phyloP scores from a whole-genome alignment of 1,140 invertebrate species.

The Dendrolimus kikuchii region DNA sequence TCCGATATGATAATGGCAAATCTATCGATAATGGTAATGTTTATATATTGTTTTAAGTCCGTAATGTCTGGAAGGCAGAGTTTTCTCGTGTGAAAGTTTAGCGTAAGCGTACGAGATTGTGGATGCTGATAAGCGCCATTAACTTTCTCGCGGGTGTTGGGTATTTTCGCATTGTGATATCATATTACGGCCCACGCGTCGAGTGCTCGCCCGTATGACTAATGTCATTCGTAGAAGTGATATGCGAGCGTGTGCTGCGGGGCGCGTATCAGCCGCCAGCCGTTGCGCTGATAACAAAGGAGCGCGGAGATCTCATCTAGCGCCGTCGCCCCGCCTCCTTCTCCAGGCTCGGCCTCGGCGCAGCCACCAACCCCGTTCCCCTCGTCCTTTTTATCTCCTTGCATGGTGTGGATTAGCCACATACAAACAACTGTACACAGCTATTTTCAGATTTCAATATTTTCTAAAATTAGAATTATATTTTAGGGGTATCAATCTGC shows the following conservation, averaged over 20 bases:
- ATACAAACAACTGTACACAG: slow-evolving; percentile 18
- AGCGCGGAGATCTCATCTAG: slow-evolving; percentile 39
- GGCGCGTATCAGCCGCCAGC: slow-evolving; percentile 44
- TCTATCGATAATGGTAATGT: slow-evolving; percentile 68
- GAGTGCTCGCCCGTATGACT: slow-evolving; percentile 65
- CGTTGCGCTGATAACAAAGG: slow-evolving; percentile 64
- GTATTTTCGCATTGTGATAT: slow-evolving; percentile 74
- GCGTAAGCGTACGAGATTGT: slow-evolving; percentile 69
- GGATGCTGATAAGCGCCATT: slow-evolving; percentile 74
- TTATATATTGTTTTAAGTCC: slow-evolving; percentile 36
- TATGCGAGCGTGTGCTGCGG: slow-evolving; percentile 53
- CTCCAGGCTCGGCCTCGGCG: slow-evolving; percentile 5
- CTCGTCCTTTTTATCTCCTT: slow-evolving; percentile 21
- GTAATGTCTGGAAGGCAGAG: slow-evolving; percentile 30
- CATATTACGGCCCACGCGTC: slow-evolving; percentile 72
- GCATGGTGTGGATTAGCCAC: no score
- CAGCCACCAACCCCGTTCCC: slow-evolving; percentile 14
- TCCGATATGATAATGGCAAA: slow-evolving; percentile 71
- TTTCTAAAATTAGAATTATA: slow-evolving; percentile 64
- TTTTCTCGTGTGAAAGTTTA: slow-evolving; percentile 72
- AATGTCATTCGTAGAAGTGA: slow-evolving; percentile 69
- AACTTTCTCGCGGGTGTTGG: slow-evolving; percentile 73
- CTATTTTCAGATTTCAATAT: slow-evolving; percentile 66
- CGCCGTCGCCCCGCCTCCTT: slow-evolving; percentile 17
- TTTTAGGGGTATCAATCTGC: slow-evolving; percentile 45